phyloP scores from a whole-genome alignment of 2,888 invertebrate species.

The Amiota minor region DNA sequence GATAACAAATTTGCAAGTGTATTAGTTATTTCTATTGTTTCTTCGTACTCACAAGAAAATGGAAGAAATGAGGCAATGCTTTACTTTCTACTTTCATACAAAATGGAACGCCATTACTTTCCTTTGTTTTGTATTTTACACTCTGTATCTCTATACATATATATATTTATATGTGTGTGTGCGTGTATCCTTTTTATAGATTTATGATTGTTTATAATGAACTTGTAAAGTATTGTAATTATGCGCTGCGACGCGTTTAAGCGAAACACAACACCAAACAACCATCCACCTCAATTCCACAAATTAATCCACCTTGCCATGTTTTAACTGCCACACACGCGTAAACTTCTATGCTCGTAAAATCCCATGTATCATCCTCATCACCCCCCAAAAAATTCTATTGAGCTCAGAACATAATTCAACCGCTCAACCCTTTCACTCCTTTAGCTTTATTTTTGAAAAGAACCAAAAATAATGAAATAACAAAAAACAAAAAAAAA shows the following conservation, averaged over 20 bases:
- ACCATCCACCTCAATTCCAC: constrained; percentile 17
- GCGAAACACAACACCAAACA: constrained; percentile 37
- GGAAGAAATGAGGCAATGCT: constrained; percentile 6
- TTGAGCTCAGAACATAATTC: not conserved
- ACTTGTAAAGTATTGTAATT: constrained; percentile 74
- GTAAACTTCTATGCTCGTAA: constrained; percentile 14
- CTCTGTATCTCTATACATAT: constrained; percentile 30
- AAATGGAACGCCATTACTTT: constrained; percentile 16
- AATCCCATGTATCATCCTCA: constrained; percentile 20
- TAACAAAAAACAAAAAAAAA: too few species aligned
- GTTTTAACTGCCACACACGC: constrained; percentile 23
- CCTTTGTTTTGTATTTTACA: constrained; percentile 30
- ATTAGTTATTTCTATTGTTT: constrained; percentile 59
- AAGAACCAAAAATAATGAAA: too few species aligned
- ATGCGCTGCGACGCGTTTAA: constrained; percentile 61
- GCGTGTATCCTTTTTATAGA: constrained; percentile 63
- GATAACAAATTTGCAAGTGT: constrained; percentile 66
- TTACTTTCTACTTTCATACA: not conserved
- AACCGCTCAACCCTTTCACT: constrained; percentile 54
- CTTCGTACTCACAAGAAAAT: constrained; percentile 34
- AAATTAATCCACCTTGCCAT: constrained; percentile 45
- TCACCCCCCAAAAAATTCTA: constrained; percentile 48
- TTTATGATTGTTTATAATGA: constrained; percentile 73
- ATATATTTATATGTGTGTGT: too few species aligned
- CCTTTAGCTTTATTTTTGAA: too few species aligned